phyloP scores from a whole-genome alignment of 2,888 invertebrate species.

The Eumacrocentrus americanus region DNA sequence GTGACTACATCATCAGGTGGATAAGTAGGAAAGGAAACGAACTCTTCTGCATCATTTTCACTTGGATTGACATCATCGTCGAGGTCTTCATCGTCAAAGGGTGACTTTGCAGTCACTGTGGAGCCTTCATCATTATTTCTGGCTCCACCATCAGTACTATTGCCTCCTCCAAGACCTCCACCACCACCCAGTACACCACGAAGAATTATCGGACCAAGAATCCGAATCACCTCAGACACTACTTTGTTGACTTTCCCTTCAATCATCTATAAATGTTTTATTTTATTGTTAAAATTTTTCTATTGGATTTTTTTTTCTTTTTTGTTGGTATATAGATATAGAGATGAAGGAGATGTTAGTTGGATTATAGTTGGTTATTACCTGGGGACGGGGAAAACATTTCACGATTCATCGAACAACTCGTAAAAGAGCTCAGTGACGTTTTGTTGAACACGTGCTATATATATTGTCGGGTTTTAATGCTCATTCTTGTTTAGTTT shows the following conservation, averaged over 20 bases:
- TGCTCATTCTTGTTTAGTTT: too few relatives aligned
- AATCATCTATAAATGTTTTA: constrained; percentile 67
- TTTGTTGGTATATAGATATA: background rate
- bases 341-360: background rate
- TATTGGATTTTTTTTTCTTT: background rate
- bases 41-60: constrained; percentile 64
- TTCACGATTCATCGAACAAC: background rate
- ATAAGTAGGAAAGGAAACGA: constrained; percentile 72
- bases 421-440: background rate
- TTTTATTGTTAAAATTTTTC: constrained; percentile 6
- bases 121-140: constrained; percentile 51
- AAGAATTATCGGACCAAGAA: constrained; percentile 77
- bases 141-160: constrained; percentile 44
- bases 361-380: too few relatives aligned
- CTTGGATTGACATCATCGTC: constrained; percentile 65
- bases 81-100: constrained; percentile 61
- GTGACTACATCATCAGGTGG: constrained; percentile 66
- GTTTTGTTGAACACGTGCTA: background rate
- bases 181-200: constrained; percentile 67
- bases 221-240: constrained; percentile 74
- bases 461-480: background rate
- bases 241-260: constrained; percentile 80
- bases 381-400: background rate
- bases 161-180: constrained; percentile 58
- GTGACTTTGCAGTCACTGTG: constrained; percentile 59